Evolutionary conservation across 2,113 vertebrate genomes (phyloP).

Genomic region (Ifrita kowaldi): DNA sequence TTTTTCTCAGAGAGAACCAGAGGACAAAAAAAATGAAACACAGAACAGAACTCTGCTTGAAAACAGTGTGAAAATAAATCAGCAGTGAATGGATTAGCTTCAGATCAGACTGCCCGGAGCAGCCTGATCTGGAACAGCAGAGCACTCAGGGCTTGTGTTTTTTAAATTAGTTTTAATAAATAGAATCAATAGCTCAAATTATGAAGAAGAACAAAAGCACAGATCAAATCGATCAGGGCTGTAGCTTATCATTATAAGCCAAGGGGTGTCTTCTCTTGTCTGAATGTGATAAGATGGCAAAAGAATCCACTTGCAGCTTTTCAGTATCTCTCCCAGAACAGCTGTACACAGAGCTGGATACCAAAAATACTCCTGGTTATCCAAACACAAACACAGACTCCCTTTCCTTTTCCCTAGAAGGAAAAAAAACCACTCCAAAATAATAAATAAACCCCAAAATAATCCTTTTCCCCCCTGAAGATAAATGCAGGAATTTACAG

Average conservation of each 20-base stretch:
- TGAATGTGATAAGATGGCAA: not conserved
- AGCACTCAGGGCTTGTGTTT: conserved; percentile 11
- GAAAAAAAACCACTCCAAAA: not conserved
- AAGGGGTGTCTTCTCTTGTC: conserved; percentile 20
- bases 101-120: conserved; percentile 14
- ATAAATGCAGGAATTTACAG: not conserved
- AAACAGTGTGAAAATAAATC: conserved; percentile 48
- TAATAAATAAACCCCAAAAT: not conserved
- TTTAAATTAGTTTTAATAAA: conserved; percentile 56
- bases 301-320: conserved; percentile 22
- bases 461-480: not conserved
- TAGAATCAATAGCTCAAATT: conserved; percentile 54
- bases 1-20: not conserved
- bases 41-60: conserved; percentile 26
- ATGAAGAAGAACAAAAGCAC: conserved; percentile 42
- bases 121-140: conserved; percentile 20
- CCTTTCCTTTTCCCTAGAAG: not conserved
- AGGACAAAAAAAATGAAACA: not conserved
- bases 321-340: not conserved
- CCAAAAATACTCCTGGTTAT: conserved; percentile 11
- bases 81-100: conserved; percentile 49
- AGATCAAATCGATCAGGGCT: conserved; percentile 44
- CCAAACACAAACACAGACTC: not conserved
- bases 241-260: conserved; percentile 13
- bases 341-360: not conserved